Evolutionary conservation across 2,888 invertebrate species (phyloP).

Genomic region (Eugnorisma glareosa): DNA sequence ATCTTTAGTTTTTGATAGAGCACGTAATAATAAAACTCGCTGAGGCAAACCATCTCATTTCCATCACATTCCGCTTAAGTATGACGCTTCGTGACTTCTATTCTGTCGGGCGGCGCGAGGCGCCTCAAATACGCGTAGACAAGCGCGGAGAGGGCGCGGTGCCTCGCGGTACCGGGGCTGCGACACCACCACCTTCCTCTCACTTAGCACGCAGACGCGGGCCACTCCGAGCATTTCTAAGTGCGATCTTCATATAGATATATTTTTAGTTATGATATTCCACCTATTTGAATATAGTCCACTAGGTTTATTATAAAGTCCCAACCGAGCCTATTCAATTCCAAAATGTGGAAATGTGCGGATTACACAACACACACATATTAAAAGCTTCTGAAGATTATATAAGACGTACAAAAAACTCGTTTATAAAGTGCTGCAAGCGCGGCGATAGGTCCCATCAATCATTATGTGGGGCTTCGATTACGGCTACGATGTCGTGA

Average conservation of each 20-base stretch:
- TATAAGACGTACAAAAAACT: neutral
- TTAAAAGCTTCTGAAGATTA: neutral
- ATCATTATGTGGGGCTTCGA: constrained; percentile 22
- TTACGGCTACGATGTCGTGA: constrained; percentile 5
- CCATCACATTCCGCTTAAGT: neutral
- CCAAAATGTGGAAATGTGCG: neutral
- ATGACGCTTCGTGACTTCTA: constrained; percentile 2
- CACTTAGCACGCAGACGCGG: neutral
- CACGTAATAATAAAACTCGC: neutral
- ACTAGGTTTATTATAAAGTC: neutral
- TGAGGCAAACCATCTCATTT: no score
- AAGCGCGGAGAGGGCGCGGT: neutral
- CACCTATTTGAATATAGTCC: neutral
- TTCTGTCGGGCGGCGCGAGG: neutral
- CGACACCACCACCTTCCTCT: neutral
- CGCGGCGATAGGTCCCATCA: constrained; percentile 5
- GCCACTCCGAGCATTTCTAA: neutral
- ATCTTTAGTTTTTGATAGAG: neutral
- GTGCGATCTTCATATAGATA: no score
- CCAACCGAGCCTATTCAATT: neutral
- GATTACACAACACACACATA: no score
- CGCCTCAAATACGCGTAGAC: neutral
- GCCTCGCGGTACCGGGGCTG: neutral
- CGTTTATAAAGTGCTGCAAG: constrained; percentile 9
- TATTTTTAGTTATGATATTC: neutral